phyloP scores from a whole-genome alignment of 2,113 vertebrate genomes.

The Poeciliopsis occidentalis region DNA sequence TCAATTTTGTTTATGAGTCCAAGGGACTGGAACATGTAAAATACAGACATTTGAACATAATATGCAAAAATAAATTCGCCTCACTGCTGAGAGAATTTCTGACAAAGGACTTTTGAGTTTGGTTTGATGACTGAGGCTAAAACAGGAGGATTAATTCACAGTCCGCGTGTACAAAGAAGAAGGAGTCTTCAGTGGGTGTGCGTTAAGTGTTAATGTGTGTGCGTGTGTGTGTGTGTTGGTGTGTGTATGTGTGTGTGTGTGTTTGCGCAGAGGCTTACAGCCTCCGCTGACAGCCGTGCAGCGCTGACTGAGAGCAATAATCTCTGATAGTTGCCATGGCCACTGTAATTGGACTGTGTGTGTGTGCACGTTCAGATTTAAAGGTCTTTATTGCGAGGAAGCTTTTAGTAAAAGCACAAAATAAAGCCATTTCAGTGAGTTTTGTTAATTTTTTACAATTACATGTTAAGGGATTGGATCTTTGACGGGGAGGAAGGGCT shows the following conservation, averaged over 20 bases:
- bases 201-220: not conserved
- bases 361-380: constrained; percentile 40
- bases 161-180: constrained; percentile 1
- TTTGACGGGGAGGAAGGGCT: not conserved
- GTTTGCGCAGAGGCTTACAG: constrained; percentile 54
- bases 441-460: not conserved
- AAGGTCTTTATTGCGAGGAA: not conserved
- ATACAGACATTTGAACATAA: not conserved
- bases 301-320: constrained; percentile 69
- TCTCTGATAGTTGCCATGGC: constrained; percentile 80
- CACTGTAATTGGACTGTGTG: constrained; percentile 67
- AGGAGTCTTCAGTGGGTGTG: not conserved
- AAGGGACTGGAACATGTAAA: not conserved
- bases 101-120: constrained; percentile 37
- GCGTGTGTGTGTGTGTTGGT: not conserved
- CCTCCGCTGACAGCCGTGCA: constrained; percentile 60
- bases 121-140: constrained; percentile 57
- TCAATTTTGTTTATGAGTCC: not conserved
- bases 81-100: not conserved
- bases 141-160: constrained; percentile 68
- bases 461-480: not conserved
- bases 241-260: no score
- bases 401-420: not conserved
- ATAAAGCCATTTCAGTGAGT: no score
- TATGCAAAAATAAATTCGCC: rapidly evolving